These are phyloP conservation scores for Agapornis roseicollis DNA, from an alignment of 2,113 vertebrate genomes.

Conservation along the genomic window DNA sequence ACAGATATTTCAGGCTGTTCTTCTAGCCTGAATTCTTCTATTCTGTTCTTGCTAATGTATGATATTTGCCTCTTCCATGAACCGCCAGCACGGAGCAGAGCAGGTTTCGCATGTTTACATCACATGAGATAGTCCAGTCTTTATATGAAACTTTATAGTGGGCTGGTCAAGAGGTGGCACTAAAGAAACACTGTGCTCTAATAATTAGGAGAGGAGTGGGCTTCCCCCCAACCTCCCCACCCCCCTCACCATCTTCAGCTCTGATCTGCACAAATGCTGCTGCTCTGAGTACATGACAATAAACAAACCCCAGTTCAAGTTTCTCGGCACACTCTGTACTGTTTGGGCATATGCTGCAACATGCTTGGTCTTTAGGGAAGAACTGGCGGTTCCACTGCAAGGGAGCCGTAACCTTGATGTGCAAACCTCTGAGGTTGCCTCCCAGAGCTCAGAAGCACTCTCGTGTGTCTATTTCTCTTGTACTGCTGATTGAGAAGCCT, in stretches of 20 bases:
- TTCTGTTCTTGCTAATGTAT: background rate
- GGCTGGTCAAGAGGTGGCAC: constrained; percentile 57
- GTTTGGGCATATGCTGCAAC: constrained; percentile 5
- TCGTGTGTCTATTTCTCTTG: background rate
- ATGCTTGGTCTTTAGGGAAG: background rate
- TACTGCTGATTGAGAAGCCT: background rate
- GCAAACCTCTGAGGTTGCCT: background rate
- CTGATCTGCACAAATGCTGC: constrained; percentile 15
- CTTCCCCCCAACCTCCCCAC: background rate
- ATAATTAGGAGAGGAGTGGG: constrained; percentile 12
- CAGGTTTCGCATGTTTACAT: background rate
- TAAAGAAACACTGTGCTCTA: background rate
- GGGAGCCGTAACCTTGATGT: background rate
- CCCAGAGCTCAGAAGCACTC: background rate
- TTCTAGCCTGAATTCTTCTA: no score
- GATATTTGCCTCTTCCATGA: background rate
- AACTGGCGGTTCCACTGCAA: background rate
- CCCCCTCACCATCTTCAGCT: background rate
- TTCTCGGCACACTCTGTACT: constrained; percentile 6
- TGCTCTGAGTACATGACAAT: background rate
- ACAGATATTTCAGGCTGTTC: background rate
- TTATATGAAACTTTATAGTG: background rate
- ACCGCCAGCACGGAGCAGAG: background rate
- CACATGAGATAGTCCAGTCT: background rate
- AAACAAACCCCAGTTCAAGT: background rate